phyloP scores from a whole-genome alignment of 2,797 vertebrate species.

The Momotus momota region DNA sequence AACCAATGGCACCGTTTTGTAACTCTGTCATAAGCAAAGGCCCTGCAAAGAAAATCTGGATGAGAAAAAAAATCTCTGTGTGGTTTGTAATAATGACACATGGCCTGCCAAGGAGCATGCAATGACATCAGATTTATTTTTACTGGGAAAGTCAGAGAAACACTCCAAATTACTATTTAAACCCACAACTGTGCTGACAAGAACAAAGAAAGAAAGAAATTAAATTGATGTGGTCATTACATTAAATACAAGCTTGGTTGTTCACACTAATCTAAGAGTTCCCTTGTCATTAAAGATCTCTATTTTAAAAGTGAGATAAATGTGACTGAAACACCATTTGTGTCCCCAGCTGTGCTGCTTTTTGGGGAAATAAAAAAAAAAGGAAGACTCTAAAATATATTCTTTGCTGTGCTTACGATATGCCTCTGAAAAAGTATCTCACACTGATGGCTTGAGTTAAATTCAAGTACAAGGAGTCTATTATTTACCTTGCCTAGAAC shows the following conservation, averaged over 20 bases:
- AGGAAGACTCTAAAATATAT: neutral
- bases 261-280: conserved; percentile 50
- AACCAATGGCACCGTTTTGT: conserved; percentile 95
- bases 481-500: neutral
- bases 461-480: neutral
- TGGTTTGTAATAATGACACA: conserved; percentile 63
- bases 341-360: neutral
- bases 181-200: conserved; percentile 53
- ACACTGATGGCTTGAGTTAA: neutral
- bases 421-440: neutral
- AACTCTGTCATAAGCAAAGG: conserved; percentile 95
- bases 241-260: conserved; percentile 58
- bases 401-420: neutral
- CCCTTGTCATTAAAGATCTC: conserved; percentile 34
- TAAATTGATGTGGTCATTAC: conserved; percentile 38
- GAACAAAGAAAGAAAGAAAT: conserved; percentile 58
- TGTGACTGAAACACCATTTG: neutral
- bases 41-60: conserved; percentile 84
- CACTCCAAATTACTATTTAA: conserved; percentile 50
- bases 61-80: conserved; percentile 67
- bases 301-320: conserved; percentile 55
- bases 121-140: conserved; percentile 62
- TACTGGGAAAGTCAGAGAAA: conserved; percentile 50
- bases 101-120: conserved; percentile 57
- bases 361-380: neutral